phyloP scores from a whole-genome alignment of 2,888 invertebrate species.

The Marronus borbonicus region DNA sequence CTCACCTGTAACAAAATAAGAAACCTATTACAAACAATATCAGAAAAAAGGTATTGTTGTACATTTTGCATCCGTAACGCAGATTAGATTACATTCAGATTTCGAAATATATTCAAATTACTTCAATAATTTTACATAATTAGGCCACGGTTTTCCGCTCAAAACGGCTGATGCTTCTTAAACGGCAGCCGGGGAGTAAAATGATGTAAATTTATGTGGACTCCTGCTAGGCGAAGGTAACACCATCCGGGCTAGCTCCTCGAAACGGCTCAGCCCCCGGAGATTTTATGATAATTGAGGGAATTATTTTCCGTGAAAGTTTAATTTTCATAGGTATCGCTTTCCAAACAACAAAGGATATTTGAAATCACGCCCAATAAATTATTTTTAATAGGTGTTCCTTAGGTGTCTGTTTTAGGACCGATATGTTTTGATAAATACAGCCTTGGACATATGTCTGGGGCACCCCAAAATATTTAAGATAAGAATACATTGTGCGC shows the following conservation, averaged over 20 bases:
- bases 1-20: slow-evolving; percentile 12
- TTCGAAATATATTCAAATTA: background rate
- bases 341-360: background rate
- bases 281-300: slow-evolving; percentile 6
- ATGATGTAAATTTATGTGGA: slow-evolving; percentile 10
- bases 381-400: background rate
- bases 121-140: background rate
- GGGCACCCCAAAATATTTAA: too few species aligned
- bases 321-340: slow-evolving; percentile 9
- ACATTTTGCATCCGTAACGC: background rate
- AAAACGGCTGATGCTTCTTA: background rate
- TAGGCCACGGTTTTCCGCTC: background rate
- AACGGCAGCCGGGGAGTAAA: background rate
- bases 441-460: too few species aligned
- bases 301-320: slow-evolving; percentile 1
- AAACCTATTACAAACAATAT: background rate
- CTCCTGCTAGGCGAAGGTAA: background rate
- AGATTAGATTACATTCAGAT: too few species aligned
- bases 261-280: background rate
- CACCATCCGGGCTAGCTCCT: background rate
- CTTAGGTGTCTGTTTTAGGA: background rate
- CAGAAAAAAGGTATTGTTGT: background rate
- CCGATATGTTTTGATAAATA: background rate
- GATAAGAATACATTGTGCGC: too few species aligned
- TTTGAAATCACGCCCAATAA: background rate